These are phyloP conservation scores for Selenia dentaria DNA, from an alignment of 2,888 invertebrate species.

Conservation along the genomic window DNA sequence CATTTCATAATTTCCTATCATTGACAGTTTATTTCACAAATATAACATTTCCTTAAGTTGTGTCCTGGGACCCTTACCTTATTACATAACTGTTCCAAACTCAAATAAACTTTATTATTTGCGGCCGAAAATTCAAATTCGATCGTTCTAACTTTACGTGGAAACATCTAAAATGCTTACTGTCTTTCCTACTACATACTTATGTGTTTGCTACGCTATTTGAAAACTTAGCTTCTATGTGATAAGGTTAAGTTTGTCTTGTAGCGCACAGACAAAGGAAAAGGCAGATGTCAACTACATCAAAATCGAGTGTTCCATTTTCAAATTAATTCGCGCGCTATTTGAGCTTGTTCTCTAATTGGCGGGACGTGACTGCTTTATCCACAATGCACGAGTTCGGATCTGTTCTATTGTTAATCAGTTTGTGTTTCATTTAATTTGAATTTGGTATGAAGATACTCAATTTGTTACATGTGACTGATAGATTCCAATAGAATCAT, in stretches of 20 bases:
- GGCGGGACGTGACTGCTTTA: conserved; percentile 77
- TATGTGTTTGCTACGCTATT: conserved; percentile 6
- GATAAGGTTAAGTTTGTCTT: conserved; percentile 34
- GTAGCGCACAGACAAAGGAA: conserved; percentile 35
- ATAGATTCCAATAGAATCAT: no score
- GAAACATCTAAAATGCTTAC: conserved; percentile 22
- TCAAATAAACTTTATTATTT: conserved; percentile 28
- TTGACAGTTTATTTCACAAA: conserved; percentile 13
- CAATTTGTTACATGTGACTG: no score
- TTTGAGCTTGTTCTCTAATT: conserved; percentile 71
- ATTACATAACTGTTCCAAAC: conserved; percentile 3
- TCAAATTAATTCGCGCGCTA: conserved; percentile 70
- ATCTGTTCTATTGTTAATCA: no score
- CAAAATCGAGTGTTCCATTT: conserved; percentile 83
- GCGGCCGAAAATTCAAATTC: conserved; percentile 39
- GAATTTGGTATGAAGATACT: conserved; percentile 72
- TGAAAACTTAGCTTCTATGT: background rate
- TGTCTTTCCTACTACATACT: conserved; percentile 42
- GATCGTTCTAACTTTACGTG: background rate
- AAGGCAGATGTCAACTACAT: conserved; percentile 79
- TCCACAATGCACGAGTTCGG: no score
- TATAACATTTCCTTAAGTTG: conserved; percentile 12
- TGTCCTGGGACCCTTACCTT: conserved; percentile 9
- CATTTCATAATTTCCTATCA: conserved; percentile 29
- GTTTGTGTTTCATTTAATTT: conserved; percentile 71